Evolutionary conservation across 1,140 invertebrate genomes (phyloP).

Genomic region (Zaprionus vittiger): DNA sequence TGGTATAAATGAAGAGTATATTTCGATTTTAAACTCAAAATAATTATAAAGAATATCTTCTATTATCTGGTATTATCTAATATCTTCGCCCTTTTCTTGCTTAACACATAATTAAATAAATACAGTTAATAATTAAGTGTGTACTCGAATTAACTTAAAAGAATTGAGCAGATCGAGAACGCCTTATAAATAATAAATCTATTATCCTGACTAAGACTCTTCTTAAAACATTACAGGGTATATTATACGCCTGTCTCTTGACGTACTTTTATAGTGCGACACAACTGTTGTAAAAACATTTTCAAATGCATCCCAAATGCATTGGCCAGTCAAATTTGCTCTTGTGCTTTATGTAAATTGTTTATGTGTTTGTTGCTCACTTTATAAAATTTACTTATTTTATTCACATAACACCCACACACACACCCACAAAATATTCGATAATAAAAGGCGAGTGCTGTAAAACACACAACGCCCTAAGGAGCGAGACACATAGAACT

Average conservation of each 20-base stretch:
- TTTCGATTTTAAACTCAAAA: not conserved
- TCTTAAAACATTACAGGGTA: not conserved
- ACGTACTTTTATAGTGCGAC: conserved; percentile 7
- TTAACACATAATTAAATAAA: too few species aligned
- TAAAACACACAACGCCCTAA: conserved; percentile 29
- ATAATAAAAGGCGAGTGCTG: conserved; percentile 35
- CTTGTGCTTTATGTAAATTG: conserved; percentile 30
- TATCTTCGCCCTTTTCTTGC: too few species aligned
- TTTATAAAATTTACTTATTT: conserved; percentile 62
- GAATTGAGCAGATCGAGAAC: too few species aligned
- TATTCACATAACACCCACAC: conserved; percentile 62
- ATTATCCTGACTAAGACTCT: too few species aligned
- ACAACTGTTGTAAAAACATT: conserved; percentile 79
- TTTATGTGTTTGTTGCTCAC: conserved; percentile 4
- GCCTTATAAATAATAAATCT: too few species aligned
- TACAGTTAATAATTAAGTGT: too few species aligned
- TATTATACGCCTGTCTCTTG: not conserved
- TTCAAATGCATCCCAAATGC: conserved; percentile 51
- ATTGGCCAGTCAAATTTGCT: conserved; percentile 30
- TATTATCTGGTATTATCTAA: not conserved
- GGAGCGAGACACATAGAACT: conserved; percentile 5
- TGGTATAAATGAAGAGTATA: too few species aligned
- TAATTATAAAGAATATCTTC: not conserved
- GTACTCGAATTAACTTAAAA: too few species aligned
- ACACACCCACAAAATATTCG: conserved; percentile 31